Percentiles rank a stretch among this genome's conserved stretches.
Conservation (phyloP, 2,113 vertebrate species). For the Galemys pyrenaicus region DNA sequence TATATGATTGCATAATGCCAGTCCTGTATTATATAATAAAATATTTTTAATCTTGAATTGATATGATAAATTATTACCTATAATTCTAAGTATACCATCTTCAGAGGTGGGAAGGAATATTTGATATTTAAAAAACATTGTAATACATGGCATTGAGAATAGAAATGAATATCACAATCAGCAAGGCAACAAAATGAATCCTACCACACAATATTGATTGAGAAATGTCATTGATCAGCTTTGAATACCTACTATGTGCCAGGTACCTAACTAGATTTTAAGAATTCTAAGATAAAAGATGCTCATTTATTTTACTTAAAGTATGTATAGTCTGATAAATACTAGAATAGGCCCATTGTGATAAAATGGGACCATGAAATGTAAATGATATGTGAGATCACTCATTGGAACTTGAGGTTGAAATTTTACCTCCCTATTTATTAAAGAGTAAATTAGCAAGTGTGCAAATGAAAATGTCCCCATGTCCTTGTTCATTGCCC, state of each 20-base stretch:
- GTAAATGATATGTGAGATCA: background rate
- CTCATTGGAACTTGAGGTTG: background rate
- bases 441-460: background rate
- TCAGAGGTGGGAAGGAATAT: background rate
- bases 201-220: background rate
- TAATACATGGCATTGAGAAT: background rate
- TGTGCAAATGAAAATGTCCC: background rate
- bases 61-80: background rate
- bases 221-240: background rate
- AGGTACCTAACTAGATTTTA: background rate
- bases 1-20: background rate
- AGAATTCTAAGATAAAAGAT: conserved; percentile 1
- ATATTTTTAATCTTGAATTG: background rate
- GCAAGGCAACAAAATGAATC: background rate
- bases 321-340: background rate
- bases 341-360: background rate
- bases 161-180: background rate
- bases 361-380: background rate
- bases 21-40: background rate
- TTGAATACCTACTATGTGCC: background rate
- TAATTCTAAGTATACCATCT: conserved; percentile 12
- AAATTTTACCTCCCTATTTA: background rate
- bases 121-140: background rate
- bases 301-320: background rate
- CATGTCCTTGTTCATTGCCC: background rate